Evolutionary conservation across 2,113 vertebrate genomes (phyloP).

Genomic region (Megaceryle torquata): DNA sequence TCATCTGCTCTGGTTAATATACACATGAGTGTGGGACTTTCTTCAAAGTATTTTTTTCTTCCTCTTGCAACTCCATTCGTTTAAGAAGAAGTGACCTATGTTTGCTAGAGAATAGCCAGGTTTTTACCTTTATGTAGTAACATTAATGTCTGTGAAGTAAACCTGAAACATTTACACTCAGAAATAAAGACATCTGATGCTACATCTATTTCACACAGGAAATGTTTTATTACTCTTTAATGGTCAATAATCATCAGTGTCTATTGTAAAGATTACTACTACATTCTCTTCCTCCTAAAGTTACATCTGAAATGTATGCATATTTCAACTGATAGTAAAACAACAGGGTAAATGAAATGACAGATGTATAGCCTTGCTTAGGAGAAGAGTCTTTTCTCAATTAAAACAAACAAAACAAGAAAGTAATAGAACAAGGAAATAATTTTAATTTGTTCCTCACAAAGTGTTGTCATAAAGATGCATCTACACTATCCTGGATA

Average conservation of each 20-base stretch:
- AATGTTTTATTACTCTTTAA: slow-evolving; percentile 46
- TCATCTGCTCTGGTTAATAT: slow-evolving; percentile 79
- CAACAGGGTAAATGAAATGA: not conserved
- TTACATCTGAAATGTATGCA: not conserved
- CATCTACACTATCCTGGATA: not conserved
- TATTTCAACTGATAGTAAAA: not conserved
- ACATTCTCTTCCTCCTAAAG: not conserved
- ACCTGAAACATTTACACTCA: slow-evolving; percentile 7
- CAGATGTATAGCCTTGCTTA: not conserved
- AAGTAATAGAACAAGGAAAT: not conserved
- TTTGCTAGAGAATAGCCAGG: slow-evolving; percentile 39
- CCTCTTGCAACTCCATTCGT: slow-evolving; percentile 46
- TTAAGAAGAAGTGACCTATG: slow-evolving; percentile 16
- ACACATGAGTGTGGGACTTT: slow-evolving; percentile 49
- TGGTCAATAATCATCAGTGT: slow-evolving; percentile 31
- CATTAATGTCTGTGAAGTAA: not conserved
- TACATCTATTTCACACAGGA: slow-evolving; percentile 22
- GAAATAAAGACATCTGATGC: slow-evolving; percentile 35
- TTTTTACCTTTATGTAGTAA: slow-evolving; percentile 20
- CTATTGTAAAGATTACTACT: slow-evolving; percentile 29
- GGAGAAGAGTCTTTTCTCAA: not conserved
- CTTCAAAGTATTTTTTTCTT: slow-evolving; percentile 67
- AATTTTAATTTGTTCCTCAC: not conserved
- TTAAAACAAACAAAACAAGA: not conserved
- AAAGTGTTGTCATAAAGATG: not conserved